These are phyloP conservation scores for Psephotus haematonotus DNA, from an alignment of 2,113 vertebrate species.

Conservation along the genomic window DNA sequence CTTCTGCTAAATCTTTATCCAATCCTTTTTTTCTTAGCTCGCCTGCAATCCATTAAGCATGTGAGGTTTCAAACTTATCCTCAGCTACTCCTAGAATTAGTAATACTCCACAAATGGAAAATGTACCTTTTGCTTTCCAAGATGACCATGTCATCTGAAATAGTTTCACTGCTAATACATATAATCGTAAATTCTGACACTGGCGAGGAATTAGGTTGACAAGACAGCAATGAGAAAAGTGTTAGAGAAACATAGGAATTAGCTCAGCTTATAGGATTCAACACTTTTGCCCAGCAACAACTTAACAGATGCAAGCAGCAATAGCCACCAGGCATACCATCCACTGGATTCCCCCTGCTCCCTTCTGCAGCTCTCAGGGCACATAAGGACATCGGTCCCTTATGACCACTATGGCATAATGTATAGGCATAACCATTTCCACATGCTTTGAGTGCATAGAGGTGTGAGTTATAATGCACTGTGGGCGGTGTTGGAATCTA, in stretches of 20 bases:
- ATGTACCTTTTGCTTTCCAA: slow-evolving; percentile 50
- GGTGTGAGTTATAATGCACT: background rate
- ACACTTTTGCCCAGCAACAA: background rate
- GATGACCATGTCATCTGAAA: background rate
- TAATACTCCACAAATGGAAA: slow-evolving; percentile 26
- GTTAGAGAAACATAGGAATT: background rate
- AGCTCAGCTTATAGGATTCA: background rate
- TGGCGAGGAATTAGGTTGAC: background rate
- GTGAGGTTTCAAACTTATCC: background rate
- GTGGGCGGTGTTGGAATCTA: background rate
- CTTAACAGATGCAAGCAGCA: background rate
- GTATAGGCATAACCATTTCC: background rate
- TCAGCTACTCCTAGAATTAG: slow-evolving; percentile 27
- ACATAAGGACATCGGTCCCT: background rate
- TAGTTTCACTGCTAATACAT: background rate
- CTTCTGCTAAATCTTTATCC: background rate
- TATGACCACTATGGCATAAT: rapidly evolving
- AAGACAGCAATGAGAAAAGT: slow-evolving; percentile 43
- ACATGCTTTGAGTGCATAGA: background rate
- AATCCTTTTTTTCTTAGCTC: background rate
- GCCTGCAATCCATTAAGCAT: background rate
- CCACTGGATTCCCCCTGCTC: background rate
- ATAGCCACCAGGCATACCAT: background rate
- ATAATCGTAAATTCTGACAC: background rate
- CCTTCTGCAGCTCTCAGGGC: background rate